Conservation (phyloP, 1,140 invertebrate species). For the Bombus terrestris region DNA sequence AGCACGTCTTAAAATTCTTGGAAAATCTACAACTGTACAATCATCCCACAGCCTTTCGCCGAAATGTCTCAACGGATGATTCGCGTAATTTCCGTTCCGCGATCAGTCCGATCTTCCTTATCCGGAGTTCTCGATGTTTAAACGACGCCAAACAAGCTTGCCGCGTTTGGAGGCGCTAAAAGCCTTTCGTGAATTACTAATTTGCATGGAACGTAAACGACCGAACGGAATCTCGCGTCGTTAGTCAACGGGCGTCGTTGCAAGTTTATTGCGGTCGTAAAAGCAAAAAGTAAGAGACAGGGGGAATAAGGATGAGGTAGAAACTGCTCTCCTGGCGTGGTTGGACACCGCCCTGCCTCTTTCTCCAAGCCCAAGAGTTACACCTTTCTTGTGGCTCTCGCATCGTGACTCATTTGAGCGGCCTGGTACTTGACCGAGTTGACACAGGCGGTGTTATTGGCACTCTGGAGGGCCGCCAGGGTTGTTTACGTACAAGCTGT, state of each 20-base stretch:
- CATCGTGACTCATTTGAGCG: constrained; percentile 58
- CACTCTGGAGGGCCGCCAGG: constrained; percentile 70
- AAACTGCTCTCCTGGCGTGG: not conserved
- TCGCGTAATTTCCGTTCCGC: not conserved
- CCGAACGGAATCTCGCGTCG: not conserved
- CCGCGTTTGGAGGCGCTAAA: constrained; percentile 2
- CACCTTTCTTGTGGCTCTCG: constrained; percentile 46
- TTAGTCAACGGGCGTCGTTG: constrained; percentile 13
- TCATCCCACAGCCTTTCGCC: not conserved
- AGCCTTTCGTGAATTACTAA: constrained; percentile 20
- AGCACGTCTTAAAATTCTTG: too few species aligned
- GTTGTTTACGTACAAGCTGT: constrained; percentile 74
- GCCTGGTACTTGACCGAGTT: constrained; percentile 69
- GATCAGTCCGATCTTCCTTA: not conserved
- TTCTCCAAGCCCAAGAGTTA: constrained; percentile 21
- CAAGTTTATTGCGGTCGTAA: constrained; percentile 10
- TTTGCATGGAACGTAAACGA: constrained; percentile 22
- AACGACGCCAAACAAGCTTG: not conserved
- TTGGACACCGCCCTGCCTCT: not conserved
- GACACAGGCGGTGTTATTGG: constrained; percentile 74
- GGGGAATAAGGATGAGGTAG: too few species aligned
- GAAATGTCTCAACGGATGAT: not conserved
- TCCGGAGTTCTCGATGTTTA: not conserved
- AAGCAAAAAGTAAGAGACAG: not conserved
- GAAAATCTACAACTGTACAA: too few species aligned